Conservation (phyloP, 2,888 invertebrate species). For the Clistopyga incitator region DNA sequence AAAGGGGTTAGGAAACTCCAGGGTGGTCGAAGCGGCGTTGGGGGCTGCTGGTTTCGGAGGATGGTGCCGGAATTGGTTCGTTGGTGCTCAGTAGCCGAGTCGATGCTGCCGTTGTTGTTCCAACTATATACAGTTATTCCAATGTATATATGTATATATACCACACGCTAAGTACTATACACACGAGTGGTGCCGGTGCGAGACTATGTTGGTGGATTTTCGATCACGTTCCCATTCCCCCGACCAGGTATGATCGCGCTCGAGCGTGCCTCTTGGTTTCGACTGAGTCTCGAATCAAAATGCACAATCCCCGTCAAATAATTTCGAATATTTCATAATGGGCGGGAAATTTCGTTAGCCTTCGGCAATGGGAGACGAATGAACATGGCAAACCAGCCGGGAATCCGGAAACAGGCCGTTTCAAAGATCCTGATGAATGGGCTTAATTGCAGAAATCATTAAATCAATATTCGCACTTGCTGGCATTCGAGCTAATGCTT, state of each 20-base stretch:
- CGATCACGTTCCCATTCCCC: constrained; percentile 43
- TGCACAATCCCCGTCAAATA: constrained; percentile 82
- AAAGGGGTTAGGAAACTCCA: constrained; percentile 20
- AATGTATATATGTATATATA: constrained; percentile 38
- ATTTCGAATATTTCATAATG: constrained; percentile 84
- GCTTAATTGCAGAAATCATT: not conserved
- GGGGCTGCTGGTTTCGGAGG: constrained; percentile 26
- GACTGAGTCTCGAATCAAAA: constrained; percentile 81
- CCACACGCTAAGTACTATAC: constrained; percentile 34
- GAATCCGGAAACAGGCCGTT: constrained; percentile 17
- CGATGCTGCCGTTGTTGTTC: constrained; percentile 44
- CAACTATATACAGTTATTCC: constrained; percentile 27
- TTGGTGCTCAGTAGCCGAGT: constrained; percentile 65
- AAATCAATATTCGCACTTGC: no score
- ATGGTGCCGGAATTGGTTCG: constrained; percentile 66
- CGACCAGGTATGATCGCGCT: constrained; percentile 42
- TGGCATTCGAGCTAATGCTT: no score
- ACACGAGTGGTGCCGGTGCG: constrained; percentile 22
- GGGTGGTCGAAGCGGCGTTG: constrained; percentile 45
- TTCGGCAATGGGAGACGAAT: constrained; percentile 54
- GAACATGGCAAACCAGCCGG: not conserved
- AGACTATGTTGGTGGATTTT: constrained; percentile 44
- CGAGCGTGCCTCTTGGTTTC: constrained; percentile 55
- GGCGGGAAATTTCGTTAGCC: constrained; percentile 82
- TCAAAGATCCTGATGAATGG: not conserved